Conservation (phyloP, 2,797 vertebrate species). For the Myiothlypis chrysogaster region DNA sequence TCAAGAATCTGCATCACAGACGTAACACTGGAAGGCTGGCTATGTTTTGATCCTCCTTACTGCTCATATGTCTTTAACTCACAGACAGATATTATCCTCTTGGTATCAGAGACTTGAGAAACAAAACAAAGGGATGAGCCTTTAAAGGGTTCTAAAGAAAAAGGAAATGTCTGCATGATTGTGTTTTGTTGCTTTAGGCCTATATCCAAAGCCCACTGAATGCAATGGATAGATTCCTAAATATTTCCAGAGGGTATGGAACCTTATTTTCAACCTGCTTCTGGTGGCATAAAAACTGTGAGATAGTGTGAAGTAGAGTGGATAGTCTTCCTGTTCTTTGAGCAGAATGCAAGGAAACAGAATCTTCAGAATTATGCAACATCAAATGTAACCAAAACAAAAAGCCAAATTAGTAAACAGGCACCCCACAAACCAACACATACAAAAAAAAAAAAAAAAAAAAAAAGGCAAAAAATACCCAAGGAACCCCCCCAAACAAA, state of each 20-base stretch:
- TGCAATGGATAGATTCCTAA: background rate
- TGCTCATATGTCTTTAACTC: background rate
- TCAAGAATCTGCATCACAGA: background rate
- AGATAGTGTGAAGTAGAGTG: background rate
- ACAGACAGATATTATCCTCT: background rate
- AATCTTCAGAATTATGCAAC: background rate
- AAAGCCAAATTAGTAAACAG: background rate
- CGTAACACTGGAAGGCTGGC: background rate
- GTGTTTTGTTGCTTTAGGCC: background rate
- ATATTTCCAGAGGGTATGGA: background rate
- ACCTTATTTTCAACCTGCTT: background rate
- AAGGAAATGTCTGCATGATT: background rate
- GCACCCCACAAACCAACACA: background rate
- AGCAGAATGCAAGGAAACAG: background rate
- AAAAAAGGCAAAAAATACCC: background rate
- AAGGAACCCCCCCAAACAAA: accelerated
- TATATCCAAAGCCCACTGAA: background rate
- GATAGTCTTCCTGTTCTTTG: background rate
- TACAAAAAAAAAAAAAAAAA: accelerated
- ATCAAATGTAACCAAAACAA: background rate
- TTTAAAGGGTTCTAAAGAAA: background rate
- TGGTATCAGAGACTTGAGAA: background rate
- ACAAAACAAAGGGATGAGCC: background rate
- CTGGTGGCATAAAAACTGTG: background rate
- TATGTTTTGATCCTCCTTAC: background rate